phyloP scores from a whole-genome alignment of 2,888 invertebrate species.

The Unio pictorum region DNA sequence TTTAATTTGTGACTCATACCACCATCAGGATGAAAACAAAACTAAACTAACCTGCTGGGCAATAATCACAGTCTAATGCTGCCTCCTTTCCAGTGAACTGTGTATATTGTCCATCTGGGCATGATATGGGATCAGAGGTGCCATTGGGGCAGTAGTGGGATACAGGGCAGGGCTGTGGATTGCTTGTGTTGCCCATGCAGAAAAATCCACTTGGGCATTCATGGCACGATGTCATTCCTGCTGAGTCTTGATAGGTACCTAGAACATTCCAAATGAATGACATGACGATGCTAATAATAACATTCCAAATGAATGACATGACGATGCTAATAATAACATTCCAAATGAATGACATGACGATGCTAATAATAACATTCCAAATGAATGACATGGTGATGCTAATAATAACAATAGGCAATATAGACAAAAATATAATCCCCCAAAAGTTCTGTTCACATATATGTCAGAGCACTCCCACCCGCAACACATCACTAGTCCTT shows the following conservation, averaged over 20 bases:
- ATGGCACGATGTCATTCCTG: slow-evolving; percentile 46
- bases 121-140: slow-evolving; percentile 54
- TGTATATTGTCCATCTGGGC: slow-evolving; percentile 65
- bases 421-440: no score
- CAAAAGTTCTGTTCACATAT: no score
- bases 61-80: slow-evolving; percentile 52
- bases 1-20: no score
- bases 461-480: no score
- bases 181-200: slow-evolving; percentile 56
- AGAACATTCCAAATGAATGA: neutral
- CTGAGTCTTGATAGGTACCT: slow-evolving; percentile 62
- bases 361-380: no score
- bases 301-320: no score
- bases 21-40: neutral
- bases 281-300: no score
- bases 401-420: no score
- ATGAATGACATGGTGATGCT: no score
- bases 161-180: slow-evolving; percentile 58
- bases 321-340: no score
- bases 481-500: no score
- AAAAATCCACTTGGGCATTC: slow-evolving; percentile 54
- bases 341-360: no score
- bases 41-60: slow-evolving; percentile 52
- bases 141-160: slow-evolving; percentile 64
- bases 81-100: slow-evolving; percentile 28